A percentile compares a stretch with the other conserved stretches of the same genome.
These are phyloP conservation scores for Cosmorhoe ocellata DNA, from an alignment of 2,888 invertebrate genomes.

Conservation along the genomic window DNA sequence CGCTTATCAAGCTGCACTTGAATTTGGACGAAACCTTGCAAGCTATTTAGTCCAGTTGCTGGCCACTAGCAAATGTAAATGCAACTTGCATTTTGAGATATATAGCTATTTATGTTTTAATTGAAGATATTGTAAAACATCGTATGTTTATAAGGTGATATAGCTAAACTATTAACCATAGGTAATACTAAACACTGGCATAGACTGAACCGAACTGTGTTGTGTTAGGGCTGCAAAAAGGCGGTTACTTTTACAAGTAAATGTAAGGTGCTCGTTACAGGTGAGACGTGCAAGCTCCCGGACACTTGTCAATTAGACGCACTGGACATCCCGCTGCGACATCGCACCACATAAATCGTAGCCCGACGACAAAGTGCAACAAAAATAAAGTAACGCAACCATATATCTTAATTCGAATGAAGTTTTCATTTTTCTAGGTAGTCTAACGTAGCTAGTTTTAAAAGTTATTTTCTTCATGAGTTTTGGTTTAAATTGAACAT, in stretches of 20 bases:
- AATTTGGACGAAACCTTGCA: constrained; percentile 1
- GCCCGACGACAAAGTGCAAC: constrained; percentile 26
- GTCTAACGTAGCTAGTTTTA: too few relatives aligned
- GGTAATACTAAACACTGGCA: constrained; percentile 5
- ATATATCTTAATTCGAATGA: too few relatives aligned
- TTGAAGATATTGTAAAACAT: too few relatives aligned
- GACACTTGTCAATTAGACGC: constrained; percentile 72
- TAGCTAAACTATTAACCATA: too few relatives aligned
- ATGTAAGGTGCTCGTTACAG: constrained; percentile 49
- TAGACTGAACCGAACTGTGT: constrained; percentile 1
- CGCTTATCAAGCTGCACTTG: neutral
- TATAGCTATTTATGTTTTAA: too few relatives aligned
- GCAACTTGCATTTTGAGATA: neutral
- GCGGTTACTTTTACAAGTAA: constrained; percentile 23
- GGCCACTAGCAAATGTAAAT: neutral
- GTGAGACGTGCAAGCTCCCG: constrained; percentile 55
- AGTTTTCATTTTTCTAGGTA: too few relatives aligned
- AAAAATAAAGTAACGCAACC: constrained; percentile 47
- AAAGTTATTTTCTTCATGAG: too few relatives aligned
- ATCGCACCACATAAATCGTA: constrained; percentile 64
- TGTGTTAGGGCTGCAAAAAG: constrained; percentile 12
- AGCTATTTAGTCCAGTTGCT: neutral
- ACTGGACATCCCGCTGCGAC: constrained; percentile 55
- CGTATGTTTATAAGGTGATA: too few relatives aligned
- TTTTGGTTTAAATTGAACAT: too few relatives aligned